Evolutionary conservation across 2,888 invertebrate genomes (phyloP).

Genomic region (Hyalella azteca): DNA sequence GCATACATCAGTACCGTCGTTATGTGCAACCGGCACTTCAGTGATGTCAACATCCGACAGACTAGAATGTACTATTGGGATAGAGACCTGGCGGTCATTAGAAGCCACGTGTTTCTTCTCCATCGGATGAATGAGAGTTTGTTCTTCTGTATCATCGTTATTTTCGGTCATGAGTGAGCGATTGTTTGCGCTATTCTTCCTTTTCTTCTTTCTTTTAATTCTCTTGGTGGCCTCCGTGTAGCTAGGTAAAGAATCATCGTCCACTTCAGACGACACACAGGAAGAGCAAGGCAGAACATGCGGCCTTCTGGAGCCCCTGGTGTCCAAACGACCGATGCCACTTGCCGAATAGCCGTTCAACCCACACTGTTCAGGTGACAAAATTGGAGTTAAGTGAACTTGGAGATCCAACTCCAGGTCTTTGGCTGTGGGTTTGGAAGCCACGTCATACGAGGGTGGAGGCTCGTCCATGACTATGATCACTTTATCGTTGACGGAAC

Average conservation of each 20-base stretch:
- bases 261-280: neutral
- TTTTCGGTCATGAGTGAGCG: too few species aligned
- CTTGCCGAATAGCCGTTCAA: neutral
- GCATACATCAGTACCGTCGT: too few species aligned
- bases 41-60: too few species aligned
- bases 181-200: too few species aligned
- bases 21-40: too few species aligned
- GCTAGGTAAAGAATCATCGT: constrained; percentile 6
- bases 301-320: neutral
- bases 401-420: neutral
- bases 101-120: too few species aligned
- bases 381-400: neutral
- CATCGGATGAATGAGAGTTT: neutral
- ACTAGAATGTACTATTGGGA: too few species aligned
- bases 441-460: constrained; percentile 21
- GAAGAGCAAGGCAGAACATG: neutral
- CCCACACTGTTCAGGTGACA: too few species aligned
- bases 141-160: neutral
- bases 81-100: too few species aligned
- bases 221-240: constrained; percentile 17
- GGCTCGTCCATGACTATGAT: constrained; percentile 6
- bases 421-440: neutral
- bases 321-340: neutral
- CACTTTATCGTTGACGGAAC: neutral
- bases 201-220: constrained; percentile 33